Base-by-base conservation (phyloP, 2,113 vertebrate genomes). In the Typhlomys cinereus region DNA sequence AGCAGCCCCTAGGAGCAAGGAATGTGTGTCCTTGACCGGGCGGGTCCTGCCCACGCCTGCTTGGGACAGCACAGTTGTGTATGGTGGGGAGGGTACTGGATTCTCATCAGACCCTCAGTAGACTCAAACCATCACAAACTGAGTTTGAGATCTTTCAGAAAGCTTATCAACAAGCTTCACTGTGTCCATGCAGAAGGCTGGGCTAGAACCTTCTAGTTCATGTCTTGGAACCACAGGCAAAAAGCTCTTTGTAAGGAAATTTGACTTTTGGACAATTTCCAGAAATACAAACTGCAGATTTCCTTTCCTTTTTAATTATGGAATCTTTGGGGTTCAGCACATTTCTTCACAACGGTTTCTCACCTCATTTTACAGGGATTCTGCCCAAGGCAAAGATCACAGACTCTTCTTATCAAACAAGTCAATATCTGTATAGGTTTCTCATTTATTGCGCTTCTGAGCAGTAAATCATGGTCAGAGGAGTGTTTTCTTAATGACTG, bases 141-240 rank as follows among this genome's bases (percentile, higher is more conserved):
- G n/a, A n/a, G n/a, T n/a, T n/a, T n/a, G n/a, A n/a, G n/a, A n/a
- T n/a, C n/a, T n/a, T n/a, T n/a, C n/a, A n/a, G n/a, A n/a, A n/a
- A n/a, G 3, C 15, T 39, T 46, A 4, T 13, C 36, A 54, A 31
- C 13, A 13, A 29, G 13, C 31, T 27, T 21, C 23, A 9, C 4
- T 41, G 57, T 25, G 15, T n/a, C 4, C 29, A n/a, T n/a, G n/a
- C 5, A 27, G 29, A 0, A 34, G 27, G 23, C 36, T 14, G 54
- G 15, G 29, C 2, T 2, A 12, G 44, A 71, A n/a, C 2, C 4
- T 39, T 41, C 36, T 0, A 5, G 1, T 7, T 25, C 27, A 34
- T 54, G 25, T 21, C 75, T 89, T 52, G 31, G 17, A 31, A n/a
- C 8, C 70, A 52, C 20, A 18, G n/a, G 54, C 48, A 34, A 14